Evolutionary conservation across 2,113 vertebrate species (phyloP).

Genomic region (Vimba vimba): DNA sequence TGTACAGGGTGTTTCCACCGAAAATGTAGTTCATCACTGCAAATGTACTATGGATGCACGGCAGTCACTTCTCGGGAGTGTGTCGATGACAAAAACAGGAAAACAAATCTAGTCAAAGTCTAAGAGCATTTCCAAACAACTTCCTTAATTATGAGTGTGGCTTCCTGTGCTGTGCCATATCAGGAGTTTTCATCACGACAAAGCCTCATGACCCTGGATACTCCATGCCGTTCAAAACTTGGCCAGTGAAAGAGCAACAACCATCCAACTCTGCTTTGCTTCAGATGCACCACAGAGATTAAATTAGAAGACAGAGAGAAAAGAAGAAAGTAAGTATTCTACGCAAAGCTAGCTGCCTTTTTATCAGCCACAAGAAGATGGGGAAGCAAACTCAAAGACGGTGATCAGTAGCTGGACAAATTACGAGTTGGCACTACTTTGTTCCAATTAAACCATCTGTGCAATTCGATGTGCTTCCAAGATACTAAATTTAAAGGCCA

Average conservation of each 20-base stretch:
- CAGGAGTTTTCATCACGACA: conserved; percentile 48
- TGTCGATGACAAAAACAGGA: conserved; percentile 58
- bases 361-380: conserved; percentile 21
- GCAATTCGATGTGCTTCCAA: not conserved
- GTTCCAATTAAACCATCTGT: conserved; percentile 27
- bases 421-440: conserved; percentile 25
- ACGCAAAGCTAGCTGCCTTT: not conserved
- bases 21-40: conserved; percentile 93
- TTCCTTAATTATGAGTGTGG: conserved; percentile 54
- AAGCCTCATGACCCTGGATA: conserved; percentile 23
- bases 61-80: conserved; percentile 49
- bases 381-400: conserved; percentile 13
- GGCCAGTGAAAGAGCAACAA: not conserved
- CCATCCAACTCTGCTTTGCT: not conserved
- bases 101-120: conserved; percentile 6
- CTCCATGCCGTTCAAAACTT: not conserved
- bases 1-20: conserved; percentile 87
- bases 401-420: conserved; percentile 33
- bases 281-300: not conserved
- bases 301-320: not conserved
- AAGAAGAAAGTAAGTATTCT: conserved; percentile 13
- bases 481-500: conserved; percentile 32
- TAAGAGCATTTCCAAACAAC: conserved; percentile 37
- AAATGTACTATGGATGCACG: conserved; percentile 44
- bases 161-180: conserved; percentile 52